Evolutionary conservation across 1,140 invertebrate species (phyloP).

Genomic region (Rhagoletis zephyria): DNA sequence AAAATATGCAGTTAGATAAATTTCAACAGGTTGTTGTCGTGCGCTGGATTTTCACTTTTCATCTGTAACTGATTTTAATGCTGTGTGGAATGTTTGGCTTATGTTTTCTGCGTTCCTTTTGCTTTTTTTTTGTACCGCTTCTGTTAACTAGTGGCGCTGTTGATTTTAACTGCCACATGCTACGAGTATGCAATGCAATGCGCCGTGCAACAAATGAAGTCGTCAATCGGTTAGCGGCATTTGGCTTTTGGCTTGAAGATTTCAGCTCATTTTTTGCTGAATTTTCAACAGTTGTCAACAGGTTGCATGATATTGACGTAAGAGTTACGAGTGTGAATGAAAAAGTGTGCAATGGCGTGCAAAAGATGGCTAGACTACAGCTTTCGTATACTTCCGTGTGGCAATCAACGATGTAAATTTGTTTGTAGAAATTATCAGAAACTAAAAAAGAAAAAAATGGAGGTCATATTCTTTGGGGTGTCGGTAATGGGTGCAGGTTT

Average conservation of each 20-base stretch:
- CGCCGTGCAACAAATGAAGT: constrained; percentile 5
- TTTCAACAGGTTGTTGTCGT: constrained; percentile 41
- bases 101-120: neutral
- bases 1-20: neutral
- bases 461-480: no score
- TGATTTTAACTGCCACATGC: neutral
- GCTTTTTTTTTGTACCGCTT: neutral
- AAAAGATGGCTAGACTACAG: neutral
- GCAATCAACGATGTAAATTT: neutral
- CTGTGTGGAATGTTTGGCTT: neutral
- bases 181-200: neutral
- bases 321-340: neutral
- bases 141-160: neutral
- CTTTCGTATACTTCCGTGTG: neutral
- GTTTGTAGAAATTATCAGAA: neutral
- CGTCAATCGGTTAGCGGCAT: neutral
- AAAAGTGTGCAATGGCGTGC: neutral
- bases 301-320: constrained; percentile 3
- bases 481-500: no score
- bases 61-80: neutral
- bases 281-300: constrained; percentile 5
- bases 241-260: neutral
- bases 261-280: neutral
- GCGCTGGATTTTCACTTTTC: constrained; percentile 42
- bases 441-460: no score